Base-by-base conservation (phyloP, 2,797 vertebrate species). In the Clarias laeviceps region DNA sequence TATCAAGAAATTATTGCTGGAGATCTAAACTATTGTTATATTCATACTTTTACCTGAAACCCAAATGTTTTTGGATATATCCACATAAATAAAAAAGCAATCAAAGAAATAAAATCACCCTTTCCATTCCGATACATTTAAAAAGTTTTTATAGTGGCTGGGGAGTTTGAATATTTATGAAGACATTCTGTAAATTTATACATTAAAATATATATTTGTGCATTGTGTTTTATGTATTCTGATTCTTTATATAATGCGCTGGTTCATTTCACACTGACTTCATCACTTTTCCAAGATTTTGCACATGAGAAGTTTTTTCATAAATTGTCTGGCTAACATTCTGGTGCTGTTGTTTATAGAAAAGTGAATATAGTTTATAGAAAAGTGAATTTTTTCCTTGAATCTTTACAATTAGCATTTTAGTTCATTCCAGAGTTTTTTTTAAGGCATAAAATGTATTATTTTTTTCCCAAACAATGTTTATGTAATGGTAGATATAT, bases 261-360 rank as follows among this genome's bases (percentile, higher is more conserved):
- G 24, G 24, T 40, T 80, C 15, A 66, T 22, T 66, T 66, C 79
- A 65, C n/a, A 50, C 24, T 0, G 24, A 80, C 78, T 57, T 77
- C 34, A 57, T 57, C 18, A 32, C 29, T 79, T 79, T 62, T 34
- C 62, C 34, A 79, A 22, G 17, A 6, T 61, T 78, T 59, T 37
- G 34, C 56, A 57, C 56, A 59, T 32, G 59, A 34, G 0, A 3
- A n/a, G 76, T 1, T 45, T 45, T 66, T 65, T 65, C 24, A 24
- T 66, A 29, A 80, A 66, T 66, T 66, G 79, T 80, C n/a, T 80
- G 37, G n/a, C 40, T 66, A 3, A 66, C 14, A 11, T n/a, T 65
- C n/a, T 66, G 18, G 11, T 65, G 62, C 40, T 29, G 37, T 54
- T 80, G 79, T 65, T 65, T 50, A 50, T 80, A 50, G 15, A n/a